These are phyloP conservation scores for Rhinichthys osculus DNA, from an alignment of 2,797 vertebrate genomes.

Conservation along the genomic window DNA sequence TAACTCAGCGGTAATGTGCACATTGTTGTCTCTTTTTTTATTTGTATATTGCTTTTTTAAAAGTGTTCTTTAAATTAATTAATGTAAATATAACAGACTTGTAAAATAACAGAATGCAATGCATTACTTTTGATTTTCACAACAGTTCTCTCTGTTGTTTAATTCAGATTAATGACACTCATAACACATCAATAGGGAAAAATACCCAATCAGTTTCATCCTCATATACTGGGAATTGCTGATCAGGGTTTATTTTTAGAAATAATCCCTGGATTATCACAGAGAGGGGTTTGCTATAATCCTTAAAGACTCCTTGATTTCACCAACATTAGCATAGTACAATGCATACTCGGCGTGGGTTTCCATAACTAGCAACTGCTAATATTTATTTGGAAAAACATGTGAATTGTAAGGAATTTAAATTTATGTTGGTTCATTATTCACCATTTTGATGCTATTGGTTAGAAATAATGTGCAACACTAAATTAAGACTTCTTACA, in stretches of 20 bases:
- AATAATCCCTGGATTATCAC: slow-evolving; percentile 63
- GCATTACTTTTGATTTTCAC: not conserved
- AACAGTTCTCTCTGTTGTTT: not conserved
- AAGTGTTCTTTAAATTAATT: not conserved
- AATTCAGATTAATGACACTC: not conserved
- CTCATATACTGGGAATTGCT: slow-evolving; percentile 35
- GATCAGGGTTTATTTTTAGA: slow-evolving; percentile 61
- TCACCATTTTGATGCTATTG: not conserved
- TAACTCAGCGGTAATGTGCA: not conserved
- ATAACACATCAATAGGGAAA: not conserved
- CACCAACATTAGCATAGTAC: slow-evolving; percentile 9
- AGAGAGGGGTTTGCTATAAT: slow-evolving; percentile 56
- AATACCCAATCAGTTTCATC: slow-evolving; percentile 26
- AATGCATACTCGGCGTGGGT: slow-evolving; percentile 59
- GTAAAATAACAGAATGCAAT: not conserved
- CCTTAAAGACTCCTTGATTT: slow-evolving; percentile 49
- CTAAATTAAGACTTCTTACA: not conserved
- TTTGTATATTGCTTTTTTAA: not conserved
- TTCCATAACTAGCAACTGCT: slow-evolving; percentile 72
- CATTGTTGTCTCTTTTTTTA: not conserved
- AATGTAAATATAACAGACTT: not conserved
- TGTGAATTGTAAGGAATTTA: not conserved
- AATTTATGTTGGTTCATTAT: not conserved
- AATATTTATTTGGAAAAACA: not conserved
- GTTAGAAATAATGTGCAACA: not conserved